Evolutionary conservation across 2,888 invertebrate genomes (phyloP), one percentile per base, ranked within the genome.

Genomic region (Nemoura dubitans): DNA sequence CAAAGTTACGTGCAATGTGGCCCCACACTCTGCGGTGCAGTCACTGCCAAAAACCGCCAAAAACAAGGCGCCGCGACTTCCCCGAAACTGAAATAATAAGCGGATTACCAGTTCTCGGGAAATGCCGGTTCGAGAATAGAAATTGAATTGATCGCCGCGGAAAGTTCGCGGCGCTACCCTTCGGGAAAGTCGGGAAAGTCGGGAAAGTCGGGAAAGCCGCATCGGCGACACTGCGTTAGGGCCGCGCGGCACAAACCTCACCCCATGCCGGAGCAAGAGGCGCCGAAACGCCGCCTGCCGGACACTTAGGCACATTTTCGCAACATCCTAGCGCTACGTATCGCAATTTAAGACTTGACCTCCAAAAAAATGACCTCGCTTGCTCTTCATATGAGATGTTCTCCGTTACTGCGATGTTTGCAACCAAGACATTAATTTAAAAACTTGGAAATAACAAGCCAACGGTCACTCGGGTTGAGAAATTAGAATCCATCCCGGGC

Each of bases 121-220:
- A 28, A 28, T 28, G 3, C 81, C 81, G n/a, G 81, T 27, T 28
- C 30, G 30, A 81, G 81, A 29, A 81, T n/a, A 81, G 81, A 81
- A 81, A 78, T 78, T 27, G 78, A 26, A 27, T 78, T 28, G 78
- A 78, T 26, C 27, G 78, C 21, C 78, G 7, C 78, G 78, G 26
- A 6, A 26, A 14, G 78, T 27, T 27, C 0, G 26, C 76, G 26
- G 26, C 76, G 26, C 21, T 16, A 3, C 5, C 25, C 2, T 6
- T n/a, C 78, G 78, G 78, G 27, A 26, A 14, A 59, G 59, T 14
- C 59, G 59, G 59, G 59, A 36, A 36, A 36, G 3, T 36, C 36
- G 36, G 36, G 10, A 36, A 36, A 36, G n/a, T 21, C 76, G 76
- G 25, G 21, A 76, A 25, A 21, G 76, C 25, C 5, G 76, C 76